Evolutionary conservation across 2,113 vertebrate genomes (phyloP), one percentile per base, ranked within the genome.

Genomic region (Atrichornis clamosus): DNA sequence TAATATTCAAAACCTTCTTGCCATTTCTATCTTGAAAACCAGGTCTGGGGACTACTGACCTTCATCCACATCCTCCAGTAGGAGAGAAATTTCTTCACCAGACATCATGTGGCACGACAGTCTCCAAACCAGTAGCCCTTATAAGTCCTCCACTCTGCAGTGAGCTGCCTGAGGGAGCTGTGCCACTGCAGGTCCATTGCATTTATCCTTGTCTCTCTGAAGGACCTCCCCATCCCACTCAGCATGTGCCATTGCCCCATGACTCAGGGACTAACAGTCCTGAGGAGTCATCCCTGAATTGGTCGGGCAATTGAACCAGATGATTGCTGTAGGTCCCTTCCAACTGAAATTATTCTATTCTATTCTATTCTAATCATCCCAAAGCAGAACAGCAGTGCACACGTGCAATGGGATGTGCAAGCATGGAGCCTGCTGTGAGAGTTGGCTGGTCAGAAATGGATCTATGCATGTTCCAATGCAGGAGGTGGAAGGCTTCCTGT

Each of bases 381-480:
- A 2, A 22, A 47, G 72, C 35, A 84, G 52, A 49, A 28, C 13
- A 81, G 16, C 41, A 46, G 15, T 32, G 41, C 50, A 35, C 26
- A 39, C 0, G 0, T 52, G 35, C 24, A 7, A 23, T 1, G 10
- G 32, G 16, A 16, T 6, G 12, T 86, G 42, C n/a, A 42, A 37
- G 13, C 1, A 0, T 58, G 47, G 35, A 62, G 33, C 17, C 13
- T 49, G 23, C 21, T 11, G 11, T 60, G 14, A 4, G 3, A 55
- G 21, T 2, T 0, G 1, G 3, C 13, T 64, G 20, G 20, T 52
- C 32, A 87, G 39, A 53, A 42, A 49, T 4, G 19, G 28, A 7
- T 30, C 47, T 69, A 47, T 32, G 27, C 7, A 18, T 10, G 9
- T 33, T 44, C 42, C 1, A 2, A 19, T 0, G 0, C 23, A 60